Evolutionary conservation across 1,140 invertebrate genomes (phyloP).

Genomic region (Drosophila cardini): DNA sequence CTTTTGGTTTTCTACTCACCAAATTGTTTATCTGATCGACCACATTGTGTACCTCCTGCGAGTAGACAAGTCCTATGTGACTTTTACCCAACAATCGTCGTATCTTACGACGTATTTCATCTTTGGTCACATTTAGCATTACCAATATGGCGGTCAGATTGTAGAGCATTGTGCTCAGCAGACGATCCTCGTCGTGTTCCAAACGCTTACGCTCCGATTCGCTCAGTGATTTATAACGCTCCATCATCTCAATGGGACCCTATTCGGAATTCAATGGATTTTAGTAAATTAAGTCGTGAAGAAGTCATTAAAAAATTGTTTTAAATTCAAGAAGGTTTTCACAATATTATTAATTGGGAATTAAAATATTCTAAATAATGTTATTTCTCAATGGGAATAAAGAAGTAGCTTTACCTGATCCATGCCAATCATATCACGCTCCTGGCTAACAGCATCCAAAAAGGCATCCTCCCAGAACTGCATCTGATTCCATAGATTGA

Average conservation of each 20-base stretch:
- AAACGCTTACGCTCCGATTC: constrained; percentile 97
- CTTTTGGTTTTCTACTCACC: constrained; percentile 86
- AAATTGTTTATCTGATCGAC: constrained; percentile 97
- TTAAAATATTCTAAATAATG: too few species aligned
- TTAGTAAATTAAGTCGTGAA: background rate
- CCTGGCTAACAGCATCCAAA: constrained; percentile 99
- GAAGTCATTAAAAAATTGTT: too few species aligned
- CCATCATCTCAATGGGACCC: constrained; percentile 99
- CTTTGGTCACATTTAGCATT: constrained; percentile 95
- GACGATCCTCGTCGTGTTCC: constrained; percentile 98
- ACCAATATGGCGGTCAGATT: constrained; percentile 98
- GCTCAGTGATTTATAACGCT: constrained; percentile 96
- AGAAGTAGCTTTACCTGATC: constrained; percentile 89
- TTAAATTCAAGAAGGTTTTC: too few species aligned
- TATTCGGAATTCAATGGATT: constrained; percentile 17
- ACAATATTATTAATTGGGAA: too few species aligned
- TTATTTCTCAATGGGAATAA: too few species aligned
- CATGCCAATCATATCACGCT: constrained; percentile 99
- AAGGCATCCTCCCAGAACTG: constrained; percentile 99
- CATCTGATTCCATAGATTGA: constrained; percentile 99
- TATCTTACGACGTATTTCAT: constrained; percentile 96
- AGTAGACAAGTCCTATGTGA: constrained; percentile 98
- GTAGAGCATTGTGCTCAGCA: constrained; percentile 97
- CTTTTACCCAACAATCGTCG: constrained; percentile 97
- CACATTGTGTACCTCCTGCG: constrained; percentile 98